These are phyloP conservation scores for Porites rus DNA, from an alignment of 92 coral and sea anemone genomes.

Conservation along the genomic window DNA sequence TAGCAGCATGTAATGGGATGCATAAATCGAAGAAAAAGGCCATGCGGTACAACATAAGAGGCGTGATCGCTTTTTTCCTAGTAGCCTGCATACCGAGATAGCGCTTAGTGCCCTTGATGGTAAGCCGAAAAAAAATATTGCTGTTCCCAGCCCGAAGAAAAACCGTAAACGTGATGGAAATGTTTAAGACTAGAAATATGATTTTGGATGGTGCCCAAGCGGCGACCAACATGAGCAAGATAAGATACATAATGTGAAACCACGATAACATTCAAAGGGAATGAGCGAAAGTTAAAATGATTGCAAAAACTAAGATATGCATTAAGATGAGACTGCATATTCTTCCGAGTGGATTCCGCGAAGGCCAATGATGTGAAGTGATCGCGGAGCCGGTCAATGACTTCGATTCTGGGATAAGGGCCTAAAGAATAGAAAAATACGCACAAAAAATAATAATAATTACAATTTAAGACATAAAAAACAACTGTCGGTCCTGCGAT, in stretches of 20 bases:
- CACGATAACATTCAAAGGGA: neutral
- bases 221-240: slow-evolving; percentile 9
- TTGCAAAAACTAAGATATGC: neutral
- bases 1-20: no score
- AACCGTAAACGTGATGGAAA: no score
- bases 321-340: neutral
- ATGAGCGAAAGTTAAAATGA: neutral
- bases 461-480: neutral
- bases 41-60: neutral
- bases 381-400: neutral
- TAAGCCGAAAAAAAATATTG: neutral
- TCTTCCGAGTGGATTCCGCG: slow-evolving; percentile 1
- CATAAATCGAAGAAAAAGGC: neutral
- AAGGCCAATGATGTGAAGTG: neutral
- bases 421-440: neutral
- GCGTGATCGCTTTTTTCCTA: neutral
- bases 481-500: neutral
- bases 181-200: no score
- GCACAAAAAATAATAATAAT: neutral
- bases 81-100: no score
- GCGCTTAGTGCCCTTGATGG: no score
- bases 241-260: neutral
- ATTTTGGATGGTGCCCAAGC: neutral
- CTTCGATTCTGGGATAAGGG: neutral
- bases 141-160: neutral